A percentile compares a stretch with the other conserved stretches of the same genome.
These are phyloP conservation scores for Psilopsiagon aymara DNA, from an alignment of 2,113 vertebrate species.

Conservation along the genomic window DNA sequence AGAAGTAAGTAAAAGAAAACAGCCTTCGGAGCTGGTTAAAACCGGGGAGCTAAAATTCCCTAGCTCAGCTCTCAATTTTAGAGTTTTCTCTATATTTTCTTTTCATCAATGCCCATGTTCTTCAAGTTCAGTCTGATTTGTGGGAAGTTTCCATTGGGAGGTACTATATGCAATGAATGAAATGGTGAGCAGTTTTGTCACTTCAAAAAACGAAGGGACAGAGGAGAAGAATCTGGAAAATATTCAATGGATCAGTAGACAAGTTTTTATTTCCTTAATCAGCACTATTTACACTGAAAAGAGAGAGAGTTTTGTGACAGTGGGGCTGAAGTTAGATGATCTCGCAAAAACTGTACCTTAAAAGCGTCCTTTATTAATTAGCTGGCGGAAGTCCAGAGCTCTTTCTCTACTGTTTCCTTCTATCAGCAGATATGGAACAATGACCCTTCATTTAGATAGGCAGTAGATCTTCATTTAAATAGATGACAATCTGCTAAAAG, in stretches of 20 bases:
- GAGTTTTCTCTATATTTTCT: slow-evolving; percentile 29
- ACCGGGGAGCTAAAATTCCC: not conserved
- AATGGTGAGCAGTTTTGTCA: not conserved
- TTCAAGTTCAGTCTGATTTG: slow-evolving; percentile 39
- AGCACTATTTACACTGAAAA: not conserved
- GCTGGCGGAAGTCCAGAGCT: not conserved
- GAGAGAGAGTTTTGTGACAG: not conserved
- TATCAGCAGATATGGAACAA: not conserved
- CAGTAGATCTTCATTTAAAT: not conserved
- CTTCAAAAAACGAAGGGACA: slow-evolving; percentile 39
- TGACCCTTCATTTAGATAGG: not conserved
- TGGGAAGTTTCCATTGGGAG: not conserved
- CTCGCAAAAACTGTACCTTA: not conserved
- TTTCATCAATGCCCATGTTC: slow-evolving; percentile 36
- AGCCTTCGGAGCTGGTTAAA: slow-evolving; percentile 15
- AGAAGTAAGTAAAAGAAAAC: slow-evolving; percentile 48
- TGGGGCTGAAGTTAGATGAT: not conserved
- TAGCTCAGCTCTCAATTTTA: slow-evolving; percentile 7
- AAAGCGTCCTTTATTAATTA: not conserved
- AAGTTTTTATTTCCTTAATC: slow-evolving; percentile 4
- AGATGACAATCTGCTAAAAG: not conserved
- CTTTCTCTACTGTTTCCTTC: not conserved
- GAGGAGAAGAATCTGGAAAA: not conserved
- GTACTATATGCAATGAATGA: slow-evolving; percentile 30
- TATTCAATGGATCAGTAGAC: not conserved